Percentiles rank a stretch among this genome's conserved stretches.
Conservation (phyloP, 2,797 vertebrate species). For the Capromys pilorides region DNA sequence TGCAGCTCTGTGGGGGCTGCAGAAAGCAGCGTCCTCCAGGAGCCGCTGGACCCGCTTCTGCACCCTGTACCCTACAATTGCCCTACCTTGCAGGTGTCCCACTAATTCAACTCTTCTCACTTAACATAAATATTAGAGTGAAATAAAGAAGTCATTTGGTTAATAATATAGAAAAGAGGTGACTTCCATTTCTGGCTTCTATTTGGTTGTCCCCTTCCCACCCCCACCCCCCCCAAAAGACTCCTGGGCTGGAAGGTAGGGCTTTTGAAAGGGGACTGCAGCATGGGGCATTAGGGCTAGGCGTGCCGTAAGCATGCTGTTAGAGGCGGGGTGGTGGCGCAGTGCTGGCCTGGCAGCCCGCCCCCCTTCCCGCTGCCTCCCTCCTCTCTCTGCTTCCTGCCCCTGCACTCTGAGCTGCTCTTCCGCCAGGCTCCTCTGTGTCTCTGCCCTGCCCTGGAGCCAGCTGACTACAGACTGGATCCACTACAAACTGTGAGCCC, state of each 20-base stretch:
- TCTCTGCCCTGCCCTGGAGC: background rate
- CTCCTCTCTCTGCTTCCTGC: background rate
- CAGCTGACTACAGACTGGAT: background rate
- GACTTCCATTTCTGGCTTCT: background rate
- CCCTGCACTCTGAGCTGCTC: background rate
- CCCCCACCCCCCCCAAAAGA: background rate
- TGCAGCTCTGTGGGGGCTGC: background rate
- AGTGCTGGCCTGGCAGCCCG: background rate
- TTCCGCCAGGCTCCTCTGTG: background rate
- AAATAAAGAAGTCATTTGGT: slow-evolving; percentile 68
- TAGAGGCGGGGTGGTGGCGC: background rate
- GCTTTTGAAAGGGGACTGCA: background rate
- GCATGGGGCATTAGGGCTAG: background rate
- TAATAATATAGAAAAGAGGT: slow-evolving; percentile 47
- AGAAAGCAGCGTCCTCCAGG: background rate
- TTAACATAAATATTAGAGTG: slow-evolving; percentile 71
- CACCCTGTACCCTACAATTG: slow-evolving; percentile 64
- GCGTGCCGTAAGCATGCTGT: background rate
- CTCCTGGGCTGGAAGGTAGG: background rate
- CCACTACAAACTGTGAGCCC: background rate
- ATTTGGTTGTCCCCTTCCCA: background rate
- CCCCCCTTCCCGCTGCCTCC: background rate
- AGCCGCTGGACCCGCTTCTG: slow-evolving; percentile 56
- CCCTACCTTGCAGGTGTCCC: slow-evolving; percentile 71
- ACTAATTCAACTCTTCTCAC: slow-evolving; percentile 73